These are phyloP conservation scores for Phalacrocorax brasilianus DNA, from an alignment of 2,113 vertebrate species.

Conservation along the genomic window DNA sequence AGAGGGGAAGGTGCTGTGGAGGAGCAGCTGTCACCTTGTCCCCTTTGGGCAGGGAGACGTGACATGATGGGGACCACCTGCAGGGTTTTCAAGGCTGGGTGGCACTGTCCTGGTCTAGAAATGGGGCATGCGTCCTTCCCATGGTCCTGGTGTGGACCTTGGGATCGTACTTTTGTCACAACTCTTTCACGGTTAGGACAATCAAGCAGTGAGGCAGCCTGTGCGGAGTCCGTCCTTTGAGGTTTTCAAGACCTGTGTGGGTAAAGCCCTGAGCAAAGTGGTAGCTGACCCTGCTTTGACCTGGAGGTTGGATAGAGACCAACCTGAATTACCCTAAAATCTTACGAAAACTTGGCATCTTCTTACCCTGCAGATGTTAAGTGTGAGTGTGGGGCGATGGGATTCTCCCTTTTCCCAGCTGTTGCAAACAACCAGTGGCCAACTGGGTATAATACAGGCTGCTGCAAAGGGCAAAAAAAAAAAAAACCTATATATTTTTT, in stretches of 20 bases:
- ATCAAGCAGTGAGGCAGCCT: neutral
- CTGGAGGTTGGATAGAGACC: neutral
- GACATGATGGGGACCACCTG: accelerated
- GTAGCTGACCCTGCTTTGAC: neutral
- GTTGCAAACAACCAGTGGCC: neutral
- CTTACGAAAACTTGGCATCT: neutral
- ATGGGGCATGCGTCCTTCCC: neutral
- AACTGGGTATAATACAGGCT: neutral
- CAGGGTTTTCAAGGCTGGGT: neutral
- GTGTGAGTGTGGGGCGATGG: neutral
- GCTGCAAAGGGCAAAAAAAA: neutral
- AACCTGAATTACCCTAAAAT: neutral
- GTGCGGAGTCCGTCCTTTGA: accelerated
- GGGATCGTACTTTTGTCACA: neutral
- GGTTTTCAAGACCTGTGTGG: neutral
- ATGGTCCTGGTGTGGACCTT: neutral
- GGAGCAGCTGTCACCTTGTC: neutral
- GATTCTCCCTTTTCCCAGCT: neutral
- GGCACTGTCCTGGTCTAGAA: neutral
- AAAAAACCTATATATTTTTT: neutral
- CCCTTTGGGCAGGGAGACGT: neutral
- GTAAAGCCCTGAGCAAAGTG: neutral
- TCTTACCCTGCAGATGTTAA: neutral
- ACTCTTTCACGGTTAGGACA: accelerated
- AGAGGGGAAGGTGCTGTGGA: neutral